Conservation (phyloP, 2,797 vertebrate species). For the Lutra lutra region DNA sequence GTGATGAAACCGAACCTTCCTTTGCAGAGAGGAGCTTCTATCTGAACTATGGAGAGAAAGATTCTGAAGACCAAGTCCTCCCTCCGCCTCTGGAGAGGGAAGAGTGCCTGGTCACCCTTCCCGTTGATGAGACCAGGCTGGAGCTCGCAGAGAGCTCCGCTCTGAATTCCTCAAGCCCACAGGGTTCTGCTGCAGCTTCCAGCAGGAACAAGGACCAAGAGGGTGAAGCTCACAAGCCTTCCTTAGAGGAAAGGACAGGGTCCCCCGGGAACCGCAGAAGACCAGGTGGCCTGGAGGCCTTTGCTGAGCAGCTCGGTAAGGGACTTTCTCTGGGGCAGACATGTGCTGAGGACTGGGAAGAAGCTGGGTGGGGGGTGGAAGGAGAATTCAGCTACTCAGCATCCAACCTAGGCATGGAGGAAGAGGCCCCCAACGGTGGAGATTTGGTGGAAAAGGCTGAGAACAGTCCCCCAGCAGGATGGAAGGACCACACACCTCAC, state of each 20-base stretch:
- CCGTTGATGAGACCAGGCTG: background rate
- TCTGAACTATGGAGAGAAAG: conserved; percentile 80
- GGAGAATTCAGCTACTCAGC: background rate
- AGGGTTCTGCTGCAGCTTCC: accelerated
- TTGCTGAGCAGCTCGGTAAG: background rate
- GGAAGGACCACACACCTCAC: conserved; percentile 32
- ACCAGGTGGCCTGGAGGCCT: accelerated
- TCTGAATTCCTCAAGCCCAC: background rate
- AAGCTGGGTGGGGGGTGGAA: conserved; percentile 37
- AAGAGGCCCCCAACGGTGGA: background rate
- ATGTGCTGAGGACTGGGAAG: background rate
- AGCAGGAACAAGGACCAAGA: background rate
- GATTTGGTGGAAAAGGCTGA: conserved; percentile 33
- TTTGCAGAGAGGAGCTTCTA: conserved; percentile 85
- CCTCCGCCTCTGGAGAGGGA: background rate
- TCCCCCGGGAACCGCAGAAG: background rate
- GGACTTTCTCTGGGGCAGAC: background rate
- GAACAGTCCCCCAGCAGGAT: conserved; percentile 38
- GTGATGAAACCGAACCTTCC: conserved; percentile 76
- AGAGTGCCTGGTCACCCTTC: background rate
- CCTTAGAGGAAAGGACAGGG: conserved; percentile 21
- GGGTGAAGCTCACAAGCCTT: background rate
- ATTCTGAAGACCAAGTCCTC: conserved; percentile 65
- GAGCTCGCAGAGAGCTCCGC: background rate
- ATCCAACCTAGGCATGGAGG: background rate